Evolutionary conservation across 2,888 invertebrate species (phyloP).

Genomic region (Acleris cristana): DNA sequence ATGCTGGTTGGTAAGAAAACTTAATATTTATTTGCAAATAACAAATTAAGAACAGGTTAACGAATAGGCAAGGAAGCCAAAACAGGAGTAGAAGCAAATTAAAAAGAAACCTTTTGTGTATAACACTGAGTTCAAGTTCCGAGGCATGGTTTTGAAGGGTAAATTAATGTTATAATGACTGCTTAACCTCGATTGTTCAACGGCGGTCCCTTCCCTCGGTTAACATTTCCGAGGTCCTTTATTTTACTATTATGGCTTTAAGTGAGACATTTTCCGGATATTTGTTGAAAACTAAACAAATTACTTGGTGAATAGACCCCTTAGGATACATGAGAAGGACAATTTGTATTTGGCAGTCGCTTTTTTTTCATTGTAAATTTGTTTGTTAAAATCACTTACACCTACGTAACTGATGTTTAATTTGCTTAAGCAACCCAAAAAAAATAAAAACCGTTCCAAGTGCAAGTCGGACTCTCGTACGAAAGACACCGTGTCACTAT

Average conservation of each 20-base stretch:
- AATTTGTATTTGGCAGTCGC: background rate
- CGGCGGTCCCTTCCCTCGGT: background rate
- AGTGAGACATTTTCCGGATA: constrained; percentile 8
- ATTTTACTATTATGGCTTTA: constrained; percentile 5
- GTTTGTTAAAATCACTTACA: too few species aligned
- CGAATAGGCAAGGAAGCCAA: background rate
- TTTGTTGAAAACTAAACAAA: constrained; percentile 6
- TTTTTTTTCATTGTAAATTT: too few species aligned
- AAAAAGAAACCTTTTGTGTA: background rate
- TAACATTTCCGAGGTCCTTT: constrained; percentile 7
- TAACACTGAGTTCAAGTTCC: background rate
- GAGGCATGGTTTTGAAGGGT: background rate
- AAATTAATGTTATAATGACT: constrained; percentile 11
- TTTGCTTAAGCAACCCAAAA: too few species aligned
- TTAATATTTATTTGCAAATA: background rate
- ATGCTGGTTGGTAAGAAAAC: background rate
- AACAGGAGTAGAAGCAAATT: background rate
- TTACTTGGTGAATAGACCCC: background rate
- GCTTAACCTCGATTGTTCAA: constrained; percentile 3
- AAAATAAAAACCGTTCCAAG: too few species aligned
- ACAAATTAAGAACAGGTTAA: background rate
- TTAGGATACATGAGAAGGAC: background rate
- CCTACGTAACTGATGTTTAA: too few species aligned
- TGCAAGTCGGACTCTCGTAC: too few species aligned
- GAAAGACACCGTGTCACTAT: too few species aligned